These are phyloP conservation scores for Presbytis comata DNA, from an alignment of 2,797 vertebrate genomes.

Conservation along the genomic window DNA sequence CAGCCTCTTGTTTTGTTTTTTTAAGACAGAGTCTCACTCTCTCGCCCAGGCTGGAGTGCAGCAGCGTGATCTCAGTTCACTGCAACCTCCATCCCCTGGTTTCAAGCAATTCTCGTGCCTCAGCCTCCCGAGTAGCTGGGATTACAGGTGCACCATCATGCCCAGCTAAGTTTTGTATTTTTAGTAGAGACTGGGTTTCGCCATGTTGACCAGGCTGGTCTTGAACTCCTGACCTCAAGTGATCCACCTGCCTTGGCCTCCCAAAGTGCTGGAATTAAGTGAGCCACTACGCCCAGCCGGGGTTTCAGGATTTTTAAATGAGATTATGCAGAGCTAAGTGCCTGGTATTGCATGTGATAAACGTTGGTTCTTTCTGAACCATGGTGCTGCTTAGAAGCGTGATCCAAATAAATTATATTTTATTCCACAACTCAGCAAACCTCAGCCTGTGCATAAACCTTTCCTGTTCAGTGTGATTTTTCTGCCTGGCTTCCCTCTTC, in stretches of 20 bases:
- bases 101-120: too few relatives aligned
- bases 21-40: neutral
- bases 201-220: too few relatives aligned
- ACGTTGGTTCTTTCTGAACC: neutral
- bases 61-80: neutral
- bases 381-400: neutral
- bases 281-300: rapidly evolving
- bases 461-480: neutral
- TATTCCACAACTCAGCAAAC: neutral
- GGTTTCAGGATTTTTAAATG: neutral
- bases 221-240: too few relatives aligned
- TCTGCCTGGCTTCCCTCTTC: neutral
- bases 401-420: neutral
- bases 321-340: neutral
- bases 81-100: neutral
- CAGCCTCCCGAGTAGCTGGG: too few relatives aligned
- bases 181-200: too few relatives aligned
- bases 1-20: neutral
- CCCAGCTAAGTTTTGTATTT: too few relatives aligned
- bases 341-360: neutral
- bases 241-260: neutral
- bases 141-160: too few relatives aligned
- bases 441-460: neutral
- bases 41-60: neutral
- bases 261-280: neutral